A percentile compares a stretch with the other conserved stretches of the same genome.
Evolutionary conservation across 2,797 vertebrate species (phyloP).

Genomic region (Pseudopleuronectes americanus): DNA sequence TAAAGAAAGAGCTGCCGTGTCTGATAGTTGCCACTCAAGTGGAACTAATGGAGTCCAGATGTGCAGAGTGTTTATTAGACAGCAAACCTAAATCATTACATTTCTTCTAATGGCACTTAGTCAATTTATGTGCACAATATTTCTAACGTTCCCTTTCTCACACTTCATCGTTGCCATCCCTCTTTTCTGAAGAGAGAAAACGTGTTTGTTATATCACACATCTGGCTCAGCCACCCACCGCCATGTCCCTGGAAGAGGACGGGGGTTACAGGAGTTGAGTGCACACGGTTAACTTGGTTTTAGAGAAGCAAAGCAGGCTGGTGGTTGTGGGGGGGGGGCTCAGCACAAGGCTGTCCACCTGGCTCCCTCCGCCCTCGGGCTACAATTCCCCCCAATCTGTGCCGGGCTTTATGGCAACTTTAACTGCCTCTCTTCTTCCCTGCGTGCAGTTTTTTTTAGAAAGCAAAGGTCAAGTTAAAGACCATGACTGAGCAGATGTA

Average conservation of each 20-base stretch:
- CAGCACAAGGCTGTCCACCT: conserved; percentile 69
- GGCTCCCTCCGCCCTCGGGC: conserved; percentile 59
- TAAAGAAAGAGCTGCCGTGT: conserved; percentile 59
- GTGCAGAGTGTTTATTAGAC: conserved; percentile 69
- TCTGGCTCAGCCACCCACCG: conserved; percentile 65
- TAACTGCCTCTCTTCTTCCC: conserved; percentile 48
- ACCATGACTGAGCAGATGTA: conserved; percentile 49
- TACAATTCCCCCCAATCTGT: conserved; percentile 42
- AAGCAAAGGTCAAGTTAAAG: conserved; percentile 68
- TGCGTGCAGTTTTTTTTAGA: conserved; percentile 43
- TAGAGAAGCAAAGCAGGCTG: conserved; percentile 43
- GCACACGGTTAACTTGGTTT: conserved; percentile 62
- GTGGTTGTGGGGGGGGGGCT: not conserved
- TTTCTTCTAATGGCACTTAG: conserved; percentile 47
- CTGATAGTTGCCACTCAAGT: conserved; percentile 73
- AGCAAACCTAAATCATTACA: conserved; percentile 73
- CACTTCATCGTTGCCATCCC: conserved; percentile 17
- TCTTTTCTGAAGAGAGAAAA: conserved; percentile 37
- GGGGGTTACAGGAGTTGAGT: conserved; percentile 59
- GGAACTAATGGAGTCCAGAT: conserved; percentile 80
- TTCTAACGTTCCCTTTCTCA: conserved; percentile 47
- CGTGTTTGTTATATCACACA: conserved; percentile 67
- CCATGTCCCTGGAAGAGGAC: conserved; percentile 51
- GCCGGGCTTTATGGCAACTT: conserved; percentile 53
- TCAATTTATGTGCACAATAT: conserved; percentile 55